Conservation (phyloP, 2,113 vertebrate species). For the Numida meleagris region DNA sequence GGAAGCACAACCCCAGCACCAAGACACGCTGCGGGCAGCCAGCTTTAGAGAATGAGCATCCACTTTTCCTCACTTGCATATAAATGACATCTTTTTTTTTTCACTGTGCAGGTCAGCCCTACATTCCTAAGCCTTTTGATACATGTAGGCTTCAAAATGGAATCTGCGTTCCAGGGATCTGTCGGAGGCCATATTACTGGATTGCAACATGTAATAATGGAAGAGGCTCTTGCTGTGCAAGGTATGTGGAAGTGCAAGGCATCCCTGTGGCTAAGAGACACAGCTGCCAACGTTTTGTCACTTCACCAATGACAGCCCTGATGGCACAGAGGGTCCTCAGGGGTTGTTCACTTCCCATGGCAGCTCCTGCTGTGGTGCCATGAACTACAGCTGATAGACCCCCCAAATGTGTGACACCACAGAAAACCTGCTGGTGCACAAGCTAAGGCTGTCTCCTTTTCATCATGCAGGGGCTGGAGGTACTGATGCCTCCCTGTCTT, state of each 20-base stretch:
- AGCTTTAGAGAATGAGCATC: background rate
- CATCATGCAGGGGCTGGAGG: background rate
- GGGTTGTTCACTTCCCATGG: rapidly evolving
- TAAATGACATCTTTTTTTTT: background rate
- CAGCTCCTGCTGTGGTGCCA: background rate
- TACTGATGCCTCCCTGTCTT: background rate
- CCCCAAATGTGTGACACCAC: background rate
- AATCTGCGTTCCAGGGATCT: background rate
- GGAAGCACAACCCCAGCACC: background rate
- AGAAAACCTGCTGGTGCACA: background rate
- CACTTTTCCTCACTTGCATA: background rate
- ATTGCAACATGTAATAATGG: rapidly evolving
- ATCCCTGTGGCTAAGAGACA: background rate
- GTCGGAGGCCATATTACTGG: background rate
- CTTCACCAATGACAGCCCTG: background rate
- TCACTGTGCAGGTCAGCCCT: background rate
- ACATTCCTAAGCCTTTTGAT: rapidly evolving
- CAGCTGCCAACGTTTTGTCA: background rate
- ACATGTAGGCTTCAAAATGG: rapidly evolving
- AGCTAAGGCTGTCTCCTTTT: background rate
- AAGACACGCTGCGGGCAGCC: background rate
- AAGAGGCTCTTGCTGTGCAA: background rate
- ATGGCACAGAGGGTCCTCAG: background rate
- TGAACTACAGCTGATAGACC: background rate
- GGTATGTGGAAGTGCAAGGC: background rate